phyloP scores from a whole-genome alignment of 2,888 invertebrate genomes.

The Ectemnius continuus region DNA sequence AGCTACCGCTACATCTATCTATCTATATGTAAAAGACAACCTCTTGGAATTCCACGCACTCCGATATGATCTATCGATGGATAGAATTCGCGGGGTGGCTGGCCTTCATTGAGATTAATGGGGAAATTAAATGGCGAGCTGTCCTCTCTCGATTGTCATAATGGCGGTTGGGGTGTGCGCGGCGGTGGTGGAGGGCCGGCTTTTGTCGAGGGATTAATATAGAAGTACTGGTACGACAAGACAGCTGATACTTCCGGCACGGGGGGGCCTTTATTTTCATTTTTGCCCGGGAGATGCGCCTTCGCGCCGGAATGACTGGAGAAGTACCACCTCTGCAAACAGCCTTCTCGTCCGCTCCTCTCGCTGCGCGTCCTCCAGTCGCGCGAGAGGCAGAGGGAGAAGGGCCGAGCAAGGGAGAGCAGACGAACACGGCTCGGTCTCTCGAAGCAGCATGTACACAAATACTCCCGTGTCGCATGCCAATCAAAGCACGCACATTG shows the following conservation, averaged over 20 bases:
- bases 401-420: slow-evolving; percentile 16
- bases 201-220: slow-evolving; percentile 49
- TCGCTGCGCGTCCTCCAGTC: too few species aligned
- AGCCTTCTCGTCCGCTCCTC: slow-evolving; percentile 22
- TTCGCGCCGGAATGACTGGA: slow-evolving; percentile 41
- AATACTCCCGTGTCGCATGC: slow-evolving; percentile 74
- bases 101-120: background rate
- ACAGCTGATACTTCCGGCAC: slow-evolving; percentile 59
- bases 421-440: slow-evolving; percentile 48
- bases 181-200: slow-evolving; percentile 12
- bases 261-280: slow-evolving; percentile 39
- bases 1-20: too few species aligned
- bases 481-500: slow-evolving; percentile 69
- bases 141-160: slow-evolving; percentile 1
- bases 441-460: slow-evolving; percentile 65
- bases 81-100: too few species aligned
- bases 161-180: slow-evolving; percentile 9
- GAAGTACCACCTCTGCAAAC: slow-evolving; percentile 48
- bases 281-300: slow-evolving; percentile 27
- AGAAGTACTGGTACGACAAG: slow-evolving; percentile 40
- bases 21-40: too few species aligned
- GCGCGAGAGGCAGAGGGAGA: background rate
- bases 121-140: background rate
- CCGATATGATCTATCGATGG: too few species aligned
- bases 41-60: slow-evolving; percentile 20